Base-by-base conservation (phyloP, 1,140 invertebrate species). In the Drosophila saltans region DNA sequence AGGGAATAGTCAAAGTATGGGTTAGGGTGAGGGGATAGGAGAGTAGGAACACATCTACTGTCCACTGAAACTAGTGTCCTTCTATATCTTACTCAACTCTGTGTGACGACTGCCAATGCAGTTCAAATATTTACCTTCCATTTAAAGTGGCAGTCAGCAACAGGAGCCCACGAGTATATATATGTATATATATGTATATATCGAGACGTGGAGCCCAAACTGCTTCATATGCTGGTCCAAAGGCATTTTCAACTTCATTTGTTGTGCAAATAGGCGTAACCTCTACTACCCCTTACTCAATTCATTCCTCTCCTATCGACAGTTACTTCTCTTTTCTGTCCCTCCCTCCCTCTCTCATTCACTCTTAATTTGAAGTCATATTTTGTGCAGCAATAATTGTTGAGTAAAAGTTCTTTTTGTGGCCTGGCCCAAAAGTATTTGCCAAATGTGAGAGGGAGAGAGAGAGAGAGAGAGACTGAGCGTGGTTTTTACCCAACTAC, bases 211-310 rank as follows among this genome's bases (percentile, higher is more conserved):
- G 16, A 48, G 28, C 21, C 52, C 41, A 41, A 48, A 36, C 26
- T 52, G 16, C 28, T 73, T 21, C 57, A 11, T 56, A 56, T 30
- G 60, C 68, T 58, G 62, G 58, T 62, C 59, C 58, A 48, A 78
- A 71, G 69, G 72, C 72, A 89, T 89, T 89, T 89, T 90, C 80
- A 81, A 84, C 85, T 89, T 89, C 85, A 89, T 89, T 89, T 89
- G 84, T 75, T 89, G 84, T 73, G 84, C 84, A 89, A 89, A 89
- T 89, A 89, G 75, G 85, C 85, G 72, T 78, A 80, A 78, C 72
- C 74, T 64, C 83, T 74, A 68, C 3, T 36, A 36, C 33, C 33
- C 61, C 73, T 65, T 72, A 52, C 16, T 10, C 9, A 28, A 41
- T 8, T 30, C 28, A 30, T 2, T 30, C 28, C 28, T 43, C 11